Percentiles rank a stretch among this genome's conserved stretches.
phyloP scores from a whole-genome alignment of 2,888 invertebrate species.

The Tenthredo distinguenda region DNA sequence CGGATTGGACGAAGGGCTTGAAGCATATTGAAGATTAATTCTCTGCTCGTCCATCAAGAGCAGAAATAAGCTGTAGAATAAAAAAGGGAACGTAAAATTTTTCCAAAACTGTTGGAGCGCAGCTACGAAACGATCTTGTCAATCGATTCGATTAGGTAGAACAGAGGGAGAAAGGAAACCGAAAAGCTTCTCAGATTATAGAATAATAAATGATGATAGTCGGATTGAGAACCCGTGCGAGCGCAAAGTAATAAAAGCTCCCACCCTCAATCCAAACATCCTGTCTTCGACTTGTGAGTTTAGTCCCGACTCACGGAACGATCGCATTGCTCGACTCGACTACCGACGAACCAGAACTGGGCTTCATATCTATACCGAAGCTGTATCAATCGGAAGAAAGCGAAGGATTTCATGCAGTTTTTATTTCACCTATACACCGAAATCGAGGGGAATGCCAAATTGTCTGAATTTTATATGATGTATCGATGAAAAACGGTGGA shows the following conservation, averaged over 20 bases:
- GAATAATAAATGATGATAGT: slow-evolving; percentile 29
- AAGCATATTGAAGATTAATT: slow-evolving; percentile 2
- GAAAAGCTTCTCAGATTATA: neutral
- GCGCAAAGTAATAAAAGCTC: slow-evolving; percentile 65
- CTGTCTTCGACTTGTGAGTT: slow-evolving; percentile 64
- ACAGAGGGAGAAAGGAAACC: neutral
- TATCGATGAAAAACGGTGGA: neutral
- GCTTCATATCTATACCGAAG: neutral
- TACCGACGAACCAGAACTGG: neutral
- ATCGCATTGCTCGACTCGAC: slow-evolving; percentile 41
- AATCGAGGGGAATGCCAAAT: neutral
- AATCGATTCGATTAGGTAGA: neutral
- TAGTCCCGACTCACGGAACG: slow-evolving; percentile 49
- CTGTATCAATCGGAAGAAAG: neutral
- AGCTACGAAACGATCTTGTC: neutral
- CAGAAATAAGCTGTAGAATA: neutral
- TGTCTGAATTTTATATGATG: neutral
- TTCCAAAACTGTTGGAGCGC: neutral
- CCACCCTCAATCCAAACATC: slow-evolving; percentile 70
- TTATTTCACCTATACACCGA: neutral
- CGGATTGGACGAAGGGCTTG: neutral
- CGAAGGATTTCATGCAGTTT: neutral
- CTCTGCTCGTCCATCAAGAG: slow-evolving; percentile 9
- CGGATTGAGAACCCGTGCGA: slow-evolving; percentile 58
- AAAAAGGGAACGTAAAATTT: neutral